Percentiles rank a stretch among this genome's conserved stretches.
Evolutionary conservation across 2,113 vertebrate genomes (phyloP).

Genomic region (Tragelaphus strepsiceros): DNA sequence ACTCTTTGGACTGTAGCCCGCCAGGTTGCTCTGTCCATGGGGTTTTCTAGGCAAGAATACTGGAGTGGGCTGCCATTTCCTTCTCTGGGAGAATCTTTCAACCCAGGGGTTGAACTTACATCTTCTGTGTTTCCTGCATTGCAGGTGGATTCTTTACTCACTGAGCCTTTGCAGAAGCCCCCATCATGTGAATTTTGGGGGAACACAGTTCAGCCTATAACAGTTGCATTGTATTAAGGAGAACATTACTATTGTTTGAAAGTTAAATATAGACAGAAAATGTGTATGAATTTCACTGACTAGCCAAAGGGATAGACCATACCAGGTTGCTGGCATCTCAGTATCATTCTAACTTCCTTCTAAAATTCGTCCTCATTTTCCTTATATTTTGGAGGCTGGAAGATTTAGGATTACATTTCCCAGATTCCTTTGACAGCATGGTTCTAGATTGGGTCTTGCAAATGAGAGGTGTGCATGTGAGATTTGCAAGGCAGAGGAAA

Average conservation of each 20-base stretch:
- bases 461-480: not conserved
- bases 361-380: not conserved
- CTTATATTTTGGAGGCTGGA: not conserved
- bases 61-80: not conserved
- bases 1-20: not conserved
- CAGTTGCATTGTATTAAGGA: not conserved
- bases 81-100: not conserved
- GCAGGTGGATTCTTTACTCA: not conserved
- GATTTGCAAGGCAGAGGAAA: not conserved
- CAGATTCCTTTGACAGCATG: not conserved
- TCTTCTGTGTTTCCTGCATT: not conserved
- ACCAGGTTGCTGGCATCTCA: not conserved
- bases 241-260: not conserved
- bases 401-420: not conserved
- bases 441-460: not conserved
- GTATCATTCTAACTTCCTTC: not conserved
- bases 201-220: not conserved
- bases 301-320: not conserved
- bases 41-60: not conserved
- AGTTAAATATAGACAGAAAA: not conserved
- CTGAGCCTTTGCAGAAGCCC: not conserved
- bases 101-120: not conserved
- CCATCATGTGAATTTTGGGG: not conserved
- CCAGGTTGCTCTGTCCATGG: not conserved
- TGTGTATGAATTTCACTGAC: not conserved